These are phyloP conservation scores for Eptatretus burgeri DNA, from an alignment of 2,113 vertebrate species.

Conservation along the genomic window DNA sequence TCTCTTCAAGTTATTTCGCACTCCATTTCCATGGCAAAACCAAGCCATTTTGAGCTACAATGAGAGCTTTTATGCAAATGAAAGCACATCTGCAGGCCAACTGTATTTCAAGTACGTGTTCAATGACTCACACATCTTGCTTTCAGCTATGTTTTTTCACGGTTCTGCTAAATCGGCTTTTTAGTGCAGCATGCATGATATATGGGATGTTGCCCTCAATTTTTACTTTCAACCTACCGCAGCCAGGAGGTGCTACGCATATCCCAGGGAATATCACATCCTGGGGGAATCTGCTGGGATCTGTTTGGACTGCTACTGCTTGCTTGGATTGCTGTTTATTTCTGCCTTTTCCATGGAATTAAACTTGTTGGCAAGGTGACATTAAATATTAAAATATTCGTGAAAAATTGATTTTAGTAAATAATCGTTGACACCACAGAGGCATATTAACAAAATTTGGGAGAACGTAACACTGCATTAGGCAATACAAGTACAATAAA, in stretches of 20 bases:
- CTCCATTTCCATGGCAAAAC: constrained; percentile 16
- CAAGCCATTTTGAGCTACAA: no score
- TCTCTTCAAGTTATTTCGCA: constrained; percentile 20
- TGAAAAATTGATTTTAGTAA: no score
- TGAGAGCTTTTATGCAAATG: constrained; percentile 9
- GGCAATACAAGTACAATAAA: no score
- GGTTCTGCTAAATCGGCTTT: constrained; percentile 23
- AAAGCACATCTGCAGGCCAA: no score
- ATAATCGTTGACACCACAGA: no score
- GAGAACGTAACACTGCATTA: no score
- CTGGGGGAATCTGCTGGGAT: constrained; percentile 20
- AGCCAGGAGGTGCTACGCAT: constrained; percentile 22
- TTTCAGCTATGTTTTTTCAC: neutral
- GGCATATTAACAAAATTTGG: no score
- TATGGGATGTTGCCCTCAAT: no score
- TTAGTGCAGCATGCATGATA: neutral
- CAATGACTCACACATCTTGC: constrained; percentile 21
- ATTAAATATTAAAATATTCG: no score
- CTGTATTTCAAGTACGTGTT: constrained; percentile 12
- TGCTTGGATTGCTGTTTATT: constrained; percentile 25
- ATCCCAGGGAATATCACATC: constrained; percentile 17
- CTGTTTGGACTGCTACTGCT: constrained; percentile 22
- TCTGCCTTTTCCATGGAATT: constrained; percentile 30
- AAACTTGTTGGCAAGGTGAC: constrained; percentile 27
- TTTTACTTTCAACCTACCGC: constrained; percentile 4